Base-by-base conservation (phyloP, 2,888 invertebrate species). In the Eretmocerus hayati region DNA sequence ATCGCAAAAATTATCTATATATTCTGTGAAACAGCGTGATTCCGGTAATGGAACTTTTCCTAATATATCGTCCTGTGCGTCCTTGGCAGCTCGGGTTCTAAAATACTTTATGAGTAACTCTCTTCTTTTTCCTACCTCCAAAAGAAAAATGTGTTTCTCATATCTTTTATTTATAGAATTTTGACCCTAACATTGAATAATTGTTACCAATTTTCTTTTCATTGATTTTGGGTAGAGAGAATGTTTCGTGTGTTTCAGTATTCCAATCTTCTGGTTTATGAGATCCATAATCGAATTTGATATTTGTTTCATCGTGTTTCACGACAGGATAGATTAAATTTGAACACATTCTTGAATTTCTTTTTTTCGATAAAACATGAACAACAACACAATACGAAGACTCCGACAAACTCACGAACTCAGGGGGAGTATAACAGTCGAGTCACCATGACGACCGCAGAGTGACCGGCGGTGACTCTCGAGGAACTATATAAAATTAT, bases 101-200 rank as follows among this genome's bases (percentile, higher is more conserved):
- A 57, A 54, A 54, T 49, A 56, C 44, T 54, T 54, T 53, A 52
- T 54, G 46, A 57, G 38, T 46, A 57, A 50, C 48, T 56, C 49
- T 50, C 49, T 56, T 46, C 56, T 48, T 50, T 46, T 53, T 35
- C 56, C 56, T 57, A 35, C 40, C 20, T n/a, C n/a, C n/a, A n/a
- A n/a, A n/a, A n/a, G n/a, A n/a, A n/a, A n/a, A n/a, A n/a, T n/a
- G n/a, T n/a, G n/a, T n/a, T n/a, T n/a, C n/a, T n/a, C n/a, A n/a
- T 35, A 53, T 50, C 45, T 22, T 50, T 43, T 45, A 53, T 42
- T 41, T 42, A 47, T 22, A 50, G 37, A 13, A 40, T 40, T 46
- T 37, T 33, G 15, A 9, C 30, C 13, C 13, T 30, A 33, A n/a
- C 6, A 19, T 42, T 22, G 40, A 53, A 50, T 35, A 50, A 9